phyloP scores from a whole-genome alignment of 2,888 invertebrate genomes.

The Cynaeus angustus region DNA sequence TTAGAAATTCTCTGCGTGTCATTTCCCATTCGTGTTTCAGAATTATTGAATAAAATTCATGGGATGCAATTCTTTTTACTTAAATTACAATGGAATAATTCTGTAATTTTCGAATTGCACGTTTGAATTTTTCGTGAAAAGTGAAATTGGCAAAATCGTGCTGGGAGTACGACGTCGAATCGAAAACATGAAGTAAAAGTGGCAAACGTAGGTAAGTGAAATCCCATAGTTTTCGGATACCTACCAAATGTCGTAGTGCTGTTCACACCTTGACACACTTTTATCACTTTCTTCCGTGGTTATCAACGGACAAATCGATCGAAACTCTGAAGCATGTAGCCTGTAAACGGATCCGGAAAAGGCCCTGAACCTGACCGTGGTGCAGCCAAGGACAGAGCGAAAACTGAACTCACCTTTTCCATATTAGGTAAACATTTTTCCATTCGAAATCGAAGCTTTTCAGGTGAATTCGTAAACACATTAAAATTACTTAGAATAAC shows the following conservation, averaged over 20 bases:
- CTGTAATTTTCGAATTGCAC: neutral
- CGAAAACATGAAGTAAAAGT: slow-evolving; percentile 57
- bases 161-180: slow-evolving; percentile 28
- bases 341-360: slow-evolving; percentile 21
- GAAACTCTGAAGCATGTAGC: slow-evolving; percentile 18
- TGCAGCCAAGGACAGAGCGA: slow-evolving; percentile 22
- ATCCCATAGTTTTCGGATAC: slow-evolving; percentile 56
- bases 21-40: slow-evolving; percentile 3
- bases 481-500: slow-evolving; percentile 29
- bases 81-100: neutral
- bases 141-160: slow-evolving; percentile 37
- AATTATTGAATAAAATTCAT: slow-evolving; percentile 27
- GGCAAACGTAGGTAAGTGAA: slow-evolving; percentile 54
- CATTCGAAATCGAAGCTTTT: slow-evolving; percentile 11
- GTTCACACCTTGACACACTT: slow-evolving; percentile 61
- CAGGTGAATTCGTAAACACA: slow-evolving; percentile 19
- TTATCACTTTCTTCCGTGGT: slow-evolving; percentile 57
- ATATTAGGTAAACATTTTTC: slow-evolving; percentile 18
- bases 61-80: neutral
- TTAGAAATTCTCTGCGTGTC: slow-evolving; percentile 15
- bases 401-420: slow-evolving; percentile 24
- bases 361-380: slow-evolving; percentile 40
- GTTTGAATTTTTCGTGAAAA: slow-evolving; percentile 43
- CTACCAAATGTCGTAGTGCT: slow-evolving; percentile 54
- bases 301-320: slow-evolving; percentile 27